Conservation (phyloP, 1,140 invertebrate species). For the Drusus annulatus region DNA sequence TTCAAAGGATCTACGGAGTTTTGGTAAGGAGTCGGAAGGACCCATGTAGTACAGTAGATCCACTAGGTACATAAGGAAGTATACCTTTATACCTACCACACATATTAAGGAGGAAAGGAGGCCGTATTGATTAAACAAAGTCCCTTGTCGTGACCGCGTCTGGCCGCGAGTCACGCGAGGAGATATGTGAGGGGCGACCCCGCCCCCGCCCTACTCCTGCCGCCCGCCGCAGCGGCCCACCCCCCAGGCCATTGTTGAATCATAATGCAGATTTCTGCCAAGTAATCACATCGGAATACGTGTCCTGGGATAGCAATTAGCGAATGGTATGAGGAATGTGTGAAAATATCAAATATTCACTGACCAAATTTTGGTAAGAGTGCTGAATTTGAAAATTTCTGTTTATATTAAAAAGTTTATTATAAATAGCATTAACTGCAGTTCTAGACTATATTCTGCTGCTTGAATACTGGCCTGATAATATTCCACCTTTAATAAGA, state of each 20-base stretch:
- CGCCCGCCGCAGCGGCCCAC: no score
- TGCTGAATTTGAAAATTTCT: no score
- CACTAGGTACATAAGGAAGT: no score
- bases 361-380: no score
- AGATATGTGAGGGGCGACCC: constrained; percentile 19
- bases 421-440: no score
- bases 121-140: constrained; percentile 45
- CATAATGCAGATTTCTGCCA: constrained; percentile 19
- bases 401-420: no score
- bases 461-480: no score
- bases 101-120: constrained; percentile 14
- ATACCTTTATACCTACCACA: not conserved
- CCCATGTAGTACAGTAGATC: not conserved
- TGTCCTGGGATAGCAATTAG: no score
- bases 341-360: no score
- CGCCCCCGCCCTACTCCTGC: not conserved
- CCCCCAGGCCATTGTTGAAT: not conserved
- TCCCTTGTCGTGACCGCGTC: constrained; percentile 37
- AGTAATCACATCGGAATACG: not conserved
- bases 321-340: not conserved
- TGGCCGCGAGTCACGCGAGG: constrained; percentile 38
- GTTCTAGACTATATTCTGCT: no score
- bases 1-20: no score
- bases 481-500: no score
- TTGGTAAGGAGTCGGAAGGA: not conserved